phyloP scores from a whole-genome alignment of 1,140 invertebrate genomes.

The Lordiphosa clarofinis region DNA sequence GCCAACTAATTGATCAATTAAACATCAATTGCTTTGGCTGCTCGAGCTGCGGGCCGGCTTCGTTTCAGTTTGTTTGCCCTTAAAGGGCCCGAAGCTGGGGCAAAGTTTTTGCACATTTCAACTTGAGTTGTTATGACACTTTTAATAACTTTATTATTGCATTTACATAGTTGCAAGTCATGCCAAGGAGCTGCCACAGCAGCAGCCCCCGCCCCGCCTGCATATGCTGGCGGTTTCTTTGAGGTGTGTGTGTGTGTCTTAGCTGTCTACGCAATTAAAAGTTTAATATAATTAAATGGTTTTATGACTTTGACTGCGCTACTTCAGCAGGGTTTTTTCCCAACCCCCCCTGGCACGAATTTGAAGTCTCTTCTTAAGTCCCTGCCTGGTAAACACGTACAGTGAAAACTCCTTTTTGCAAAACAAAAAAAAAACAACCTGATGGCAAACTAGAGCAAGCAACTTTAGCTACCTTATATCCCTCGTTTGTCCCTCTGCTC shows the following conservation, averaged over 20 bases:
- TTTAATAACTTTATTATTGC: slow-evolving; percentile 80
- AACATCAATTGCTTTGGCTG: slow-evolving; percentile 67
- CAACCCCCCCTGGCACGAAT: slow-evolving; percentile 34
- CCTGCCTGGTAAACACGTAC: slow-evolving; percentile 44
- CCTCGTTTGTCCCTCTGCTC: slow-evolving; percentile 12
- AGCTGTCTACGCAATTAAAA: slow-evolving; percentile 79
- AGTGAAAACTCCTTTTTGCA: slow-evolving; percentile 33
- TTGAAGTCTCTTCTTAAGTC: slow-evolving; percentile 22
- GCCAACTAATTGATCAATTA: slow-evolving; percentile 75
- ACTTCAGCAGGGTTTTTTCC: slow-evolving; percentile 16
- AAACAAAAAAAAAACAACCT: slow-evolving; percentile 43
- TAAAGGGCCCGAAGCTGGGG: slow-evolving; percentile 1
- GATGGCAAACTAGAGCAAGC: slow-evolving; percentile 53
- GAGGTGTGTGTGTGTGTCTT: slow-evolving; percentile 44
- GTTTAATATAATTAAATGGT: slow-evolving; percentile 80
- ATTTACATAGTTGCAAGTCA: slow-evolving; percentile 70
- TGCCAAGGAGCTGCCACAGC: slow-evolving; percentile 15
- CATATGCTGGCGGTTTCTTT: slow-evolving; percentile 52
- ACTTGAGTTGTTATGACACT: slow-evolving; percentile 80
- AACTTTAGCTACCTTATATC: slow-evolving; percentile 9
- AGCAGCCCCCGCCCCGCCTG: slow-evolving; percentile 12
- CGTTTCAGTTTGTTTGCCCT: slow-evolving; percentile 18
- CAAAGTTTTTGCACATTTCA: slow-evolving; percentile 71
- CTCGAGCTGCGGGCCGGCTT: slow-evolving; percentile 54
- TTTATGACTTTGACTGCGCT: slow-evolving; percentile 76